These are phyloP conservation scores for Trididemnum nubilum DNA, from an alignment of 23 tunicate species.

Conservation along the genomic window DNA sequence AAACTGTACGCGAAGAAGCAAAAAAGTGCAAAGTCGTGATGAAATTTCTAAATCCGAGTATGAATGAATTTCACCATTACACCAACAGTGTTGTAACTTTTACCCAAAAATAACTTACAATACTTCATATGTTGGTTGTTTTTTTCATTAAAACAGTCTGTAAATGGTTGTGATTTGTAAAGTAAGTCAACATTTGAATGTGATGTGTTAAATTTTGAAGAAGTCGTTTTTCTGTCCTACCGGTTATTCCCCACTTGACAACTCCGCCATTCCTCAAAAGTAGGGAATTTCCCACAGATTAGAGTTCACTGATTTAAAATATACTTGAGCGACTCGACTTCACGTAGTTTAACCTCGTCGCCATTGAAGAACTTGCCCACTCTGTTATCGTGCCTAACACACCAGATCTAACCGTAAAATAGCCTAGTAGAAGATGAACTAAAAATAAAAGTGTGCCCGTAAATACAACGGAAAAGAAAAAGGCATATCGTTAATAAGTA, in stretches of 20 bases:
- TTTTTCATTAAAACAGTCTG: background rate
- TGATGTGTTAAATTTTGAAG: slow-evolving; percentile 12
- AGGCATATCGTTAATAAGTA: no score
- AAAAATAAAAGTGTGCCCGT: no score
- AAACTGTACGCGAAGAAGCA: background rate
- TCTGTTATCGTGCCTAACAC: no score
- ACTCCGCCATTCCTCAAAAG: slow-evolving; percentile 7
- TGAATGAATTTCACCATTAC: slow-evolving; percentile 14
- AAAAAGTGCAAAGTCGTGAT: background rate
- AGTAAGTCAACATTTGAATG: background rate
- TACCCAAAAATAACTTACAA: background rate
- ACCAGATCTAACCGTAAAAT: no score
- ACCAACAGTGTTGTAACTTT: slow-evolving; percentile 7
- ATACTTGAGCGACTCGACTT: no score
- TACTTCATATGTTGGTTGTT: background rate
- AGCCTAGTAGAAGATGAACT: no score
- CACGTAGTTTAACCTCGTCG: no score
- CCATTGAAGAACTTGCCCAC: no score
- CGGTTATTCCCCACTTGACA: slow-evolving; percentile 6
- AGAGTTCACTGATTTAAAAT: background rate
- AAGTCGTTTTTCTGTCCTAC: slow-evolving; percentile 3
- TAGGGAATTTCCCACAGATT: slow-evolving; percentile 16
- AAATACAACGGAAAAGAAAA: no score
- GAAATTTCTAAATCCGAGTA: slow-evolving; percentile 15
- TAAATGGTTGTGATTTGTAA: background rate